These are phyloP conservation scores for Lerema accius DNA, from an alignment of 1,140 invertebrate genomes.

Conservation along the genomic window DNA sequence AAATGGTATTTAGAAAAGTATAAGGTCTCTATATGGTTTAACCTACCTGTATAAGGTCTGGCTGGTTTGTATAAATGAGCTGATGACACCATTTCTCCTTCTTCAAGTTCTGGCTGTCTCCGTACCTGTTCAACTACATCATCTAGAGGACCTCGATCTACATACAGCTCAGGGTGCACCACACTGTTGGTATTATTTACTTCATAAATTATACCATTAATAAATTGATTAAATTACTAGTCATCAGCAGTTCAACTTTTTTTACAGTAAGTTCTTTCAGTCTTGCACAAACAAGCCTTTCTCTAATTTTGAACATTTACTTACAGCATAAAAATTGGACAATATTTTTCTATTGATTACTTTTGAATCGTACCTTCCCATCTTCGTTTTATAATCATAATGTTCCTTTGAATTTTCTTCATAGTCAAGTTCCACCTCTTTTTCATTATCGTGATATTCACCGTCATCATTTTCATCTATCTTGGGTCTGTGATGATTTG, in stretches of 20 bases:
- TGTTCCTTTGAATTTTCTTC: slow-evolving; percentile 45
- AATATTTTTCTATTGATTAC: too few relatives aligned
- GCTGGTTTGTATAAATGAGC: slow-evolving; percentile 65
- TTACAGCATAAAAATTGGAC: too few relatives aligned
- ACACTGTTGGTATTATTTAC: slow-evolving; percentile 48
- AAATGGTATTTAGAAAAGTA: too few relatives aligned
- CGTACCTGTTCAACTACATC: slow-evolving; percentile 73
- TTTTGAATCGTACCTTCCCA: slow-evolving; percentile 48
- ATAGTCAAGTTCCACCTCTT: slow-evolving; percentile 44
- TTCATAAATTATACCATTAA: too few relatives aligned
- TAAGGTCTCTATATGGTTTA: too few relatives aligned
- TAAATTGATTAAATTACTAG: too few relatives aligned
- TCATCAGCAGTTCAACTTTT: too few relatives aligned
- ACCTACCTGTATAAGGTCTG: slow-evolving; percentile 56
- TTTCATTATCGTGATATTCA: slow-evolving; percentile 37
- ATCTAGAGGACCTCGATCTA: slow-evolving; percentile 73
- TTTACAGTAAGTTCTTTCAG: too few relatives aligned
- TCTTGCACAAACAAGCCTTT: too few relatives aligned
- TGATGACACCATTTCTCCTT: slow-evolving; percentile 69
- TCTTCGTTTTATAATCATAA: slow-evolving; percentile 49
- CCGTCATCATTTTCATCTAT: slow-evolving; percentile 41
- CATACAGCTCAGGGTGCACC: slow-evolving; percentile 56
- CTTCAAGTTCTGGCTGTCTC: slow-evolving; percentile 74
- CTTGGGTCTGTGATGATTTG: slow-evolving; percentile 29
- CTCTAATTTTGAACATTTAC: too few relatives aligned